phyloP scores from a whole-genome alignment of 2,797 vertebrate genomes.

The Myripristis murdjan region DNA sequence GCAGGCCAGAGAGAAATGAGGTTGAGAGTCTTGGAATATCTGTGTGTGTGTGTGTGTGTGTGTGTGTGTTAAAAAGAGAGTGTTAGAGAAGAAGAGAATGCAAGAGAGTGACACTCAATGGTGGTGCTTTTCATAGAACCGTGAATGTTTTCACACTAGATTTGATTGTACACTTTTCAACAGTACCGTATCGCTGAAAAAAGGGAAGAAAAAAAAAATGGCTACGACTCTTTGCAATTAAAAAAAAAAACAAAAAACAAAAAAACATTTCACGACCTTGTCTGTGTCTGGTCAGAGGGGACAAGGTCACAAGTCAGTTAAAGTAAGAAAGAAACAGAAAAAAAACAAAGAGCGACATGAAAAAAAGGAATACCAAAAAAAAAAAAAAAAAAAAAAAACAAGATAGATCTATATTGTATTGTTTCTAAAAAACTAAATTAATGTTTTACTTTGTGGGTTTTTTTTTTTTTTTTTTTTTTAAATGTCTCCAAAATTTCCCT shows the following conservation, averaged over 20 bases:
- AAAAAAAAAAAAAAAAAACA: constrained; percentile 86
- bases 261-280: constrained; percentile 42
- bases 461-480: constrained; percentile 84
- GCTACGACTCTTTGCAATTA: constrained; percentile 72
- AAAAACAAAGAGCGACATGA: constrained; percentile 79
- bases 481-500: constrained; percentile 85
- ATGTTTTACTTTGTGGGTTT: constrained; percentile 86
- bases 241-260: too few relatives aligned
- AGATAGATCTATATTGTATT: constrained; percentile 92
- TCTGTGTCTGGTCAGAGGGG: constrained; percentile 55
- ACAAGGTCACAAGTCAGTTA: constrained; percentile 82
- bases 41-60: constrained; percentile 52
- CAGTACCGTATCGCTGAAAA: constrained; percentile 81
- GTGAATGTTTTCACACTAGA: constrained; percentile 71
- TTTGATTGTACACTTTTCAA: constrained; percentile 90
- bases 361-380: constrained; percentile 86
- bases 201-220: constrained; percentile 40
- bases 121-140: constrained; percentile 52
- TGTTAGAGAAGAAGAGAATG: constrained; percentile 54
- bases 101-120: constrained; percentile 64
- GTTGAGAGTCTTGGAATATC: constrained; percentile 30
- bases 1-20: constrained; percentile 29
- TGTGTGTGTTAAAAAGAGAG: too few relatives aligned
- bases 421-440: constrained; percentile 95
- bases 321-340: constrained; percentile 63